Conservation (phyloP, 2,113 vertebrate species). For the Trichomycterus rosablanca region DNA sequence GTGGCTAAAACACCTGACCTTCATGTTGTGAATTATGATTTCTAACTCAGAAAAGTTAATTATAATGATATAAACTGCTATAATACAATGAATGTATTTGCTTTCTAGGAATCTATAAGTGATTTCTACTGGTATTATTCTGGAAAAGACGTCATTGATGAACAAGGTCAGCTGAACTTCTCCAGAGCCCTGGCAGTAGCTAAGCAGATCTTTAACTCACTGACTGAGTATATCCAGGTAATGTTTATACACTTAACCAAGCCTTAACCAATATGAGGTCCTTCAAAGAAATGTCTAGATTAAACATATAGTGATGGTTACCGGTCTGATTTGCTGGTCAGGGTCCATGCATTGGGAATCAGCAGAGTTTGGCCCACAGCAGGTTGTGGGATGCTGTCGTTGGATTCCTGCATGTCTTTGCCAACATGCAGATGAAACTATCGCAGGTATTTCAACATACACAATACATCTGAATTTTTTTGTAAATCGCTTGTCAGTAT, state of each 20-base stretch:
- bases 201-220: constrained; percentile 97
- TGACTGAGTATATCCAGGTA: constrained; percentile 89
- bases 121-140: constrained; percentile 99
- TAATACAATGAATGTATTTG: no score
- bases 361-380: constrained; percentile 96
- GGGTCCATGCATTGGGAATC: constrained; percentile 96
- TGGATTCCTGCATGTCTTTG: constrained; percentile 95
- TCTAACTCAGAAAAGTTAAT: no score
- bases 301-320: neutral
- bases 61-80: no score
- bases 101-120: constrained; percentile 90
- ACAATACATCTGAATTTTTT: neutral
- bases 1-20: no score
- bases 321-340: constrained; percentile 41
- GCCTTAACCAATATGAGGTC: neutral
- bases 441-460: constrained; percentile 79
- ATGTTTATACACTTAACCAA: constrained; percentile 3
- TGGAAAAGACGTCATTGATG: constrained; percentile 93
- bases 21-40: no score
- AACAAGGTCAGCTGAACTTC: constrained; percentile 90
- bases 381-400: constrained; percentile 97
- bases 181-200: constrained; percentile 91
- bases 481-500: neutral
- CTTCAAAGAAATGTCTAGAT: neutral
- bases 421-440: constrained; percentile 99